These are phyloP conservation scores for Gnathonemus echidnorhynchus DNA, from an alignment of 2,113 vertebrate genomes.

Conservation along the genomic window DNA sequence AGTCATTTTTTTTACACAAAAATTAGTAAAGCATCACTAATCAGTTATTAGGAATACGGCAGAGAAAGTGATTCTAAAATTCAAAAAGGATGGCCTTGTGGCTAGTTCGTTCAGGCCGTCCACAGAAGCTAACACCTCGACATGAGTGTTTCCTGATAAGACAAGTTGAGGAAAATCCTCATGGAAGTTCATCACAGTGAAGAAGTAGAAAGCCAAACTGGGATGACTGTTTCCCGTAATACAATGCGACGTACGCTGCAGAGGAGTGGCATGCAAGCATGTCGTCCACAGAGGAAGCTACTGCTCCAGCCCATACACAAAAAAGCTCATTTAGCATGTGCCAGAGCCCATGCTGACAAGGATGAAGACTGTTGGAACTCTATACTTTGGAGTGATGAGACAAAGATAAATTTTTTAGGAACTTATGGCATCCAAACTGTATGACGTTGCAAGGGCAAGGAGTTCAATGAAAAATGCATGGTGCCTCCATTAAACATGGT, in stretches of 20 bases:
- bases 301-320: not conserved
- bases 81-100: not conserved
- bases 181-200: not conserved
- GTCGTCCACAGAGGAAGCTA: not conserved
- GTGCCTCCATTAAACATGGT: not conserved
- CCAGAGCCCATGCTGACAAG: not conserved
- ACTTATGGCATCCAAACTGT: not conserved
- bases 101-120: not conserved
- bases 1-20: not conserved
- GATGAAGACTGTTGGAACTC: not conserved
- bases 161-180: not conserved
- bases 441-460: not conserved
- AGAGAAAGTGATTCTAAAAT: not conserved
- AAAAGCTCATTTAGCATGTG: not conserved
- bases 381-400: not conserved
- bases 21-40: not conserved
- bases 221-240: not conserved
- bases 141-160: not conserved
- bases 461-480: not conserved
- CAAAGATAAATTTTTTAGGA: not conserved
- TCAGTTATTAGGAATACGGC: not conserved
- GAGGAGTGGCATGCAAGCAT: not conserved
- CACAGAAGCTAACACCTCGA: not conserved
- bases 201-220: not conserved
- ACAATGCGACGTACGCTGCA: not conserved